Conservation (phyloP, 2,888 invertebrate species). For the Pheosia gnoma region DNA sequence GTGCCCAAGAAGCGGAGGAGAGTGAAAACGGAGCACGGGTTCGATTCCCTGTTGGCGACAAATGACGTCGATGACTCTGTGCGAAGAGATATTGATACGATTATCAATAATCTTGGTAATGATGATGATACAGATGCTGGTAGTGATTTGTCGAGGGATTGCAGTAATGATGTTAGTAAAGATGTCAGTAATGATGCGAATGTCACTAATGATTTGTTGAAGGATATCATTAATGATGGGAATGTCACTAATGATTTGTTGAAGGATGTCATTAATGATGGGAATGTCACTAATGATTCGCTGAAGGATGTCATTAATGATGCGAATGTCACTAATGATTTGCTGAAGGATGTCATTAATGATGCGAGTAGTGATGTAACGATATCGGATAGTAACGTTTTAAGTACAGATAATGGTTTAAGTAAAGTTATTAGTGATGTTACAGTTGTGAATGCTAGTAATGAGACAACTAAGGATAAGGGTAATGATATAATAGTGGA, state of each 20-base stretch:
- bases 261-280: slow-evolving; percentile 7
- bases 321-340: not conserved
- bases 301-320: too few relatives aligned
- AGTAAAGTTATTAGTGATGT: not conserved
- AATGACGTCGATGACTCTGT: slow-evolving; percentile 37
- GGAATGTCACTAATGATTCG: slow-evolving; percentile 1
- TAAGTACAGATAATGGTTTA: not conserved
- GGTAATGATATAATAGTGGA: not conserved
- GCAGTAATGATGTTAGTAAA: slow-evolving; percentile 15
- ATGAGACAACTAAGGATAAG: slow-evolving; percentile 13
- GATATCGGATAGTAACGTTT: not conserved
- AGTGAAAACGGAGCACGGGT: slow-evolving; percentile 22
- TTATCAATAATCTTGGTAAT: slow-evolving; percentile 48
- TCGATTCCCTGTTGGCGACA: slow-evolving; percentile 24
- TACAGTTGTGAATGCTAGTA: slow-evolving; percentile 3
- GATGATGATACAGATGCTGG: slow-evolving; percentile 8
- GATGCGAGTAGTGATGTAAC: slow-evolving; percentile 10
- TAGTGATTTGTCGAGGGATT: not conserved
- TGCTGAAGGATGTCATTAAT: slow-evolving; percentile 1
- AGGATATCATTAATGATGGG: too few relatives aligned
- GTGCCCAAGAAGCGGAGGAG: slow-evolving; percentile 53
- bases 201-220: not conserved
- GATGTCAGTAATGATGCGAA: not conserved
- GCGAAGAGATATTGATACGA: slow-evolving; percentile 44
- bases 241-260: not conserved